Percentiles rank a stretch among this genome's conserved stretches.
Conservation (phyloP, 2,888 invertebrate genomes). For the Acleris cristana region DNA sequence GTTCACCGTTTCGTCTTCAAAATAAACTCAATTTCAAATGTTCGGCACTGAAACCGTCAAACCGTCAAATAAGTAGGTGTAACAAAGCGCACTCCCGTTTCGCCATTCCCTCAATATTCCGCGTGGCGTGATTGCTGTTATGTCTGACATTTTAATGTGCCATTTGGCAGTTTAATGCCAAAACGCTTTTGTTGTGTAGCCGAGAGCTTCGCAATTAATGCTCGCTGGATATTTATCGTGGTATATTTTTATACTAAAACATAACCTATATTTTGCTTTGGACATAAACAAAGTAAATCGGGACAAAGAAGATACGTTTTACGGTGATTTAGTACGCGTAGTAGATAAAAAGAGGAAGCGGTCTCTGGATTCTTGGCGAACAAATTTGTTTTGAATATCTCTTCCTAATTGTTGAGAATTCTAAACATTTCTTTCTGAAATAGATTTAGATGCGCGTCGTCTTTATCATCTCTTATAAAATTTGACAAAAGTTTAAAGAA, state of each 20-base stretch:
- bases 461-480: too few relatives aligned
- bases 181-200: constrained; percentile 62
- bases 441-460: background rate
- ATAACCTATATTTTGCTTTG: constrained; percentile 26
- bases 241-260: constrained; percentile 14
- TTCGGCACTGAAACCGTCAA: background rate
- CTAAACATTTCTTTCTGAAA: constrained; percentile 2
- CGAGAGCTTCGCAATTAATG: constrained; percentile 58
- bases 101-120: constrained; percentile 40
- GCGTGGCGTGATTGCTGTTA: constrained; percentile 50
- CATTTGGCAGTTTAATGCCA: constrained; percentile 67
- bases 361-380: constrained; percentile 4
- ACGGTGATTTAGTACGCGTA: constrained; percentile 23
- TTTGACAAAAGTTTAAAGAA: too few relatives aligned
- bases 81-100: constrained; percentile 23
- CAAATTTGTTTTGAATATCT: background rate
- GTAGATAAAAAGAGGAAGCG: constrained; percentile 8
- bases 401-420: background rate
- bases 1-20: background rate
- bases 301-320: constrained; percentile 22
- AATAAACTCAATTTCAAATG: background rate
- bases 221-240: constrained; percentile 59
- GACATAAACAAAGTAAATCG: constrained; percentile 19
- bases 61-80: background rate
- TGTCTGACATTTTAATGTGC: constrained; percentile 74